These are phyloP conservation scores for Mareca penelope DNA, from an alignment of 2,797 vertebrate genomes.

Conservation along the genomic window DNA sequence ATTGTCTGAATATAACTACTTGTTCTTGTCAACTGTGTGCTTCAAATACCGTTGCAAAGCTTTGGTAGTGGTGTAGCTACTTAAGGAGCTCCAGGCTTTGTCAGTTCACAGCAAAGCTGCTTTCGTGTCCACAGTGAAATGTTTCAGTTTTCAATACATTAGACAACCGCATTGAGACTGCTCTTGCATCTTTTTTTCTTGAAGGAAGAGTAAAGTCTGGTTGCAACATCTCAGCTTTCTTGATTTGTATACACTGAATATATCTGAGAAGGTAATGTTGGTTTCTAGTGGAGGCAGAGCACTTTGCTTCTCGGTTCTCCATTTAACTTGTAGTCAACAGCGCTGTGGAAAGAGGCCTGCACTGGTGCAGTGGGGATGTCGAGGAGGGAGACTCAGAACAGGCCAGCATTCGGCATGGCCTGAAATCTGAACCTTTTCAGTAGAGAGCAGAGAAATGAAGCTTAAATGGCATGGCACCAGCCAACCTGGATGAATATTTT, in stretches of 20 bases:
- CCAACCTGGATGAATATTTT: fast-evolving
- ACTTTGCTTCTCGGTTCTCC: background rate
- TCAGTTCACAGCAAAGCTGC: background rate
- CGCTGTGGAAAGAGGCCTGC: background rate
- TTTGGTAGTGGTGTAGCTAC: background rate
- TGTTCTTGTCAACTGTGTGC: background rate
- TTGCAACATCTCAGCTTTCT: background rate
- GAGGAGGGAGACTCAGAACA: no score
- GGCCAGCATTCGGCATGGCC: no score
- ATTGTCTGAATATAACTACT: background rate
- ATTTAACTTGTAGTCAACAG: background rate
- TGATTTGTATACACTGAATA: fast-evolving
- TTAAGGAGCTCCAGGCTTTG: background rate
- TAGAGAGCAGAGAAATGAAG: background rate
- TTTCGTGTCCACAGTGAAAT: background rate
- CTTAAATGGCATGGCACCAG: background rate
- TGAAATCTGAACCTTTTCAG: background rate
- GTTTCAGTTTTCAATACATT: fast-evolving
- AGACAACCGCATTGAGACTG: fast-evolving
- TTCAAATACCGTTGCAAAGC: fast-evolving
- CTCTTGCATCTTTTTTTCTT: background rate
- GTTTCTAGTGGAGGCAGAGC: background rate
- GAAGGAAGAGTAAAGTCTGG: background rate
- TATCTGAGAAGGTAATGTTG: fast-evolving
- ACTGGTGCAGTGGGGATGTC: background rate